phyloP scores from a whole-genome alignment of 2,113 vertebrate species.

The Sinosuthora webbiana region DNA sequence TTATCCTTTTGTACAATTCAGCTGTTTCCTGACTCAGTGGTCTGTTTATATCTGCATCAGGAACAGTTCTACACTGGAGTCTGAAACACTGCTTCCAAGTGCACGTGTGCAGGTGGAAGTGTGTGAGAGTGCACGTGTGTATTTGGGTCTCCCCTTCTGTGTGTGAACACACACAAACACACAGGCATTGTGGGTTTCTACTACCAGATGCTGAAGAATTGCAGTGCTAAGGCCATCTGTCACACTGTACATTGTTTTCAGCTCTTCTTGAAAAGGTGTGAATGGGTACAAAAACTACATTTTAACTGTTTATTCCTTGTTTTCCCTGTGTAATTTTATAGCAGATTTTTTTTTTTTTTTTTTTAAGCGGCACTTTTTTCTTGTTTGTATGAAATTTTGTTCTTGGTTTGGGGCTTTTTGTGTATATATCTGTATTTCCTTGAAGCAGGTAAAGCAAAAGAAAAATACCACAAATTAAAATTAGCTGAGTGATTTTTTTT shows the following conservation, averaged over 20 bases:
- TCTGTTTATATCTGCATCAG: neutral
- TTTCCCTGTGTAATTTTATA: constrained; percentile 45
- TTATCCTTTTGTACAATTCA: neutral
- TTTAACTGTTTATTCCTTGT: constrained; percentile 42
- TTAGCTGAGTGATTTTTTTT: neutral
- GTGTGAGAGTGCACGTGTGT: neutral
- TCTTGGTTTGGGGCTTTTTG: neutral
- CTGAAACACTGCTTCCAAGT: constrained; percentile 3
- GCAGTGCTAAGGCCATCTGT: neutral
- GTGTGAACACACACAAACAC: neutral
- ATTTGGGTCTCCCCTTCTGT: neutral
- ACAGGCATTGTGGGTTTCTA: neutral
- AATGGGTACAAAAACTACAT: neutral
- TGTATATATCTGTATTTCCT: neutral
- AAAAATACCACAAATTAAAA: constrained; percentile 31
- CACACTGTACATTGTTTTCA: neutral
- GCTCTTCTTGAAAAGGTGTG: constrained; percentile 12
- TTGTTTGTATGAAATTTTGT: constrained; percentile 36
- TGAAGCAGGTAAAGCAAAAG: constrained; percentile 22
- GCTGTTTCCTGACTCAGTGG: neutral
- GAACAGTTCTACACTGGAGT: constrained; percentile 31
- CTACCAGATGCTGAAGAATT: neutral
- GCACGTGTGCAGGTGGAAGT: neutral
- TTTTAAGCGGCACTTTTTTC: constrained; percentile 68
- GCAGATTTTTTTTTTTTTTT: too few species aligned